Evolutionary conservation across 2,888 invertebrate genomes (phyloP).

Genomic region (Campoplex capitator): DNA sequence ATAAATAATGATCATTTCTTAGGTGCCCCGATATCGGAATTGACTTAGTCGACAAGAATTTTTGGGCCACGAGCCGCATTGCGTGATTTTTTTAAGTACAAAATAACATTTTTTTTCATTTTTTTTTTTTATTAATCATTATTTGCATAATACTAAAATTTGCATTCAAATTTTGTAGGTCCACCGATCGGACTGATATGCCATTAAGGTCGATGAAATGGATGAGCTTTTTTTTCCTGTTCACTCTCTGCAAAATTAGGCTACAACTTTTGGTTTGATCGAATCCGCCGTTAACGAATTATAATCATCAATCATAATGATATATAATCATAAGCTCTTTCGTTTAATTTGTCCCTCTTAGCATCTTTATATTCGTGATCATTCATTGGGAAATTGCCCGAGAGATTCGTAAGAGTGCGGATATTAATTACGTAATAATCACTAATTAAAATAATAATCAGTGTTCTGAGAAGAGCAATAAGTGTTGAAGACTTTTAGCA

Average conservation of each 20-base stretch:
- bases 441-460: neutral
- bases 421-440: constrained; percentile 18
- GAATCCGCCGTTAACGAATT: constrained; percentile 12
- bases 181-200: constrained; percentile 63
- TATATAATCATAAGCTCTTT: constrained; percentile 45
- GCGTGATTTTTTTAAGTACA: constrained; percentile 17
- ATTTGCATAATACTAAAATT: constrained; percentile 3
- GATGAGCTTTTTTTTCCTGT: constrained; percentile 35
- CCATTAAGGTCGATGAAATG: constrained; percentile 43
- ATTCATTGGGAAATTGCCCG: constrained; percentile 6
- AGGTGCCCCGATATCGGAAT: constrained; percentile 46
- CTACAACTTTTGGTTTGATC: constrained; percentile 10
- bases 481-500: constrained; percentile 6
- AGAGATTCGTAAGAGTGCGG: constrained; percentile 27
- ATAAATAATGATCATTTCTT: constrained; percentile 19
- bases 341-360: constrained; percentile 40
- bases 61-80: constrained; percentile 48
- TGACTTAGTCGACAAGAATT: constrained; percentile 52
- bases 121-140: constrained; percentile 5
- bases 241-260: neutral
- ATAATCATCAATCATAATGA: constrained; percentile 24
- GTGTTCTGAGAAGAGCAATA: neutral
- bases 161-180: constrained; percentile 29
- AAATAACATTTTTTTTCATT: neutral
- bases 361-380: constrained; percentile 9